Evolutionary conservation across 2,888 invertebrate species (phyloP), one percentile per base, ranked within the genome.

Genomic region (Alcis repandata): DNA sequence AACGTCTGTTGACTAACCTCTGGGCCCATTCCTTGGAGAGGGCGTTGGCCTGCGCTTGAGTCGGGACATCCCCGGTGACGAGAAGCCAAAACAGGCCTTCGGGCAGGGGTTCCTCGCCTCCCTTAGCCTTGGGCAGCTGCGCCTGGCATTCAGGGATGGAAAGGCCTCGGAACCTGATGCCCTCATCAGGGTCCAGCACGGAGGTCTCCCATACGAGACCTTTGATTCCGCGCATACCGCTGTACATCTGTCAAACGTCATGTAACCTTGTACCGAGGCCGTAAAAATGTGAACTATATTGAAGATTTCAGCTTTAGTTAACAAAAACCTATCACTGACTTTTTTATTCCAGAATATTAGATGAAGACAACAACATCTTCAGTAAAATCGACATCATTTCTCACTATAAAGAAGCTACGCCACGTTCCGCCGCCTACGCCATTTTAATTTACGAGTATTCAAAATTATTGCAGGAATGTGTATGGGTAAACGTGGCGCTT

Each of bases 171-270:
- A 99, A 99, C 70, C 98, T 94, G 89, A 99, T 99, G 72, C 99
- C 99, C 89, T 99, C 98, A 70, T 99, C 98, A 1, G 98, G 95
- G 86, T 99, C 99, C 74, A 99, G 93, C 33, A 98, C 98, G 13
- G 98, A 99, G 0, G 99, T 98, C 89, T 99, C 99, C 91, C 98
- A 98, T 1, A 99, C 97, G 67, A 99, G 93, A 72, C 98, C 98
- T 87, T 98, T 98, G 92, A 99, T 98, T 40, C 98, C 98, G 82
- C 99, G 94, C 99, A 99, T 99, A 56, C 99, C 99, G 77, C 98
- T 98, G 91, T 99, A 96, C 96, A 96, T 96, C 96, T 96, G 83
- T 15, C 36, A 73, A 69, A 62, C n/a, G 33, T 17, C 17, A n/a
- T 20, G 10, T 11, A 43, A 43, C 19, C 8, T 19, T 43, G 9